Conservation (phyloP, 2,888 invertebrate genomes). For the Phyto melanocephala region DNA sequence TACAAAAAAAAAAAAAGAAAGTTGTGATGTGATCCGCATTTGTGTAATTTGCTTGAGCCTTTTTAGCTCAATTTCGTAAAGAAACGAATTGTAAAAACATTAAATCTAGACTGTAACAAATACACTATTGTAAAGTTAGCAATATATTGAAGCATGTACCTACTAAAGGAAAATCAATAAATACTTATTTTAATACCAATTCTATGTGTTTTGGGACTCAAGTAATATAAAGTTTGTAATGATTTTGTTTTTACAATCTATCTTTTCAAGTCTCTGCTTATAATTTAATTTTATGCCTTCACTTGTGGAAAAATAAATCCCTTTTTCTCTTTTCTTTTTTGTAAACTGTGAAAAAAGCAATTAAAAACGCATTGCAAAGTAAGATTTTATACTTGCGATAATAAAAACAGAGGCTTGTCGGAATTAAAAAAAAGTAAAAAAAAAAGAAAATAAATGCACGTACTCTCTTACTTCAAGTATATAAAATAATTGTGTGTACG, state of each 20-base stretch:
- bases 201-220: too few species aligned
- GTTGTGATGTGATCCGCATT: too few species aligned
- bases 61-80: too few species aligned
- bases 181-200: too few species aligned
- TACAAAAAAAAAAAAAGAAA: too few species aligned
- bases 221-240: too few species aligned
- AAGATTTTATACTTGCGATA: slow-evolving; percentile 62
- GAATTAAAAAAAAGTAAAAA: slow-evolving; percentile 42
- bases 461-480: slow-evolving; percentile 52
- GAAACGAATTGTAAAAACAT: too few species aligned
- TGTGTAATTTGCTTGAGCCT: too few species aligned
- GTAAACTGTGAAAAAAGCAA: slow-evolving; percentile 66
- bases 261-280: background rate
- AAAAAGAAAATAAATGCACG: slow-evolving; percentile 59
- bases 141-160: too few species aligned
- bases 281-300: slow-evolving; percentile 33
- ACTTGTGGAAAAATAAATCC: slow-evolving; percentile 62
- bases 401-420: slow-evolving; percentile 58
- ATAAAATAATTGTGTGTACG: slow-evolving; percentile 64
- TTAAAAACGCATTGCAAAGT: slow-evolving; percentile 68
- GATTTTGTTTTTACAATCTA: background rate
- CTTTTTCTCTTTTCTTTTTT: slow-evolving; percentile 59
- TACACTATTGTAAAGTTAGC: too few species aligned
- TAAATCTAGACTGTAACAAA: too few species aligned
- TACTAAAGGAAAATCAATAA: too few species aligned